A percentile compares a stretch with the other conserved stretches of the same genome.
Evolutionary conservation across 2,113 vertebrate species (phyloP).

Genomic region (Archocentrus centrarchus): DNA sequence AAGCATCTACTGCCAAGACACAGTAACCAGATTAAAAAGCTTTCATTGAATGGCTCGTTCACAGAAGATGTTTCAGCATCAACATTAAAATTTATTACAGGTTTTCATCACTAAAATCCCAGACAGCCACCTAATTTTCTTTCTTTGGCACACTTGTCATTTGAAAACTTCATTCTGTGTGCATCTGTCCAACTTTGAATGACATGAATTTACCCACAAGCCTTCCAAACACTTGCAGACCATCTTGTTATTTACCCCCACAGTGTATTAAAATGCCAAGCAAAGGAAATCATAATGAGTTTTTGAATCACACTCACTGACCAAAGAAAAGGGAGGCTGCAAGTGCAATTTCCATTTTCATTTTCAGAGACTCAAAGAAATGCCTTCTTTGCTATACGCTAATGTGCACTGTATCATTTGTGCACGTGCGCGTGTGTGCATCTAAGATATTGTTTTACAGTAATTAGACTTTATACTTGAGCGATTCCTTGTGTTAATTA

Average conservation of each 20-base stretch:
- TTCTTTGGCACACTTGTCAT: slow-evolving; percentile 37
- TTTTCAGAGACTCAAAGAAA: slow-evolving; percentile 55
- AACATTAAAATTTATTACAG: slow-evolving; percentile 25
- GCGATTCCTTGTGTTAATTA: slow-evolving; percentile 63
- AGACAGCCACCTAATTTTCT: slow-evolving; percentile 27
- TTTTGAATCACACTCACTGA: slow-evolving; percentile 62
- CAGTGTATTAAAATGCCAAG: slow-evolving; percentile 73
- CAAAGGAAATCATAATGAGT: slow-evolving; percentile 77
- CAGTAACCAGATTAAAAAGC: slow-evolving; percentile 50
- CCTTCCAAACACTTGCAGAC: slow-evolving; percentile 56
- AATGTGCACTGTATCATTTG: slow-evolving; percentile 28
- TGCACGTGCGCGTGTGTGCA: neutral
- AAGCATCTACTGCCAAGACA: slow-evolving; percentile 46
- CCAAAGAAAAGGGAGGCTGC: slow-evolving; percentile 61
- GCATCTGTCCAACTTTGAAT: slow-evolving; percentile 38
- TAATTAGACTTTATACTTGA: slow-evolving; percentile 65
- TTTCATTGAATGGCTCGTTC: slow-evolving; percentile 41
- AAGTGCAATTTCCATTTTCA: slow-evolving; percentile 67
- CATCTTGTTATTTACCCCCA: slow-evolving; percentile 64
- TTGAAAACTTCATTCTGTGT: slow-evolving; percentile 38
- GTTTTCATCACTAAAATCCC: slow-evolving; percentile 21
- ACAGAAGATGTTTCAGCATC: slow-evolving; percentile 32
- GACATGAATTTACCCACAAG: slow-evolving; percentile 59
- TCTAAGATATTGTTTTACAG: slow-evolving; percentile 70
- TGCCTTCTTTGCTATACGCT: slow-evolving; percentile 42